Conservation (phyloP, 2,113 vertebrate genomes). For the Myotis davidii region DNA sequence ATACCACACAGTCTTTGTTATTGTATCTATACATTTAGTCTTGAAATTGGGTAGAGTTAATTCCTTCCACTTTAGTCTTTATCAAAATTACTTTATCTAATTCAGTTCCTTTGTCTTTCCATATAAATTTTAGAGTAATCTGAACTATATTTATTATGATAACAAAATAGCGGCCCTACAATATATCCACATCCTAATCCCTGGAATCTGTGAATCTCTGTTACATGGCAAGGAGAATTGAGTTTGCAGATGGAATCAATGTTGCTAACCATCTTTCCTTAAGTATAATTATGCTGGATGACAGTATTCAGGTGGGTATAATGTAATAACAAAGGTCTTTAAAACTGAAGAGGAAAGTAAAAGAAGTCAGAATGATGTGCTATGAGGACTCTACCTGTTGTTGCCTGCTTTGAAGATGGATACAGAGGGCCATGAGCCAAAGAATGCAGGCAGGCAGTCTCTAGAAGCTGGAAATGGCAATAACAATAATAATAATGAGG, state of each 20-base stretch:
- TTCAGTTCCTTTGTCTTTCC: neutral
- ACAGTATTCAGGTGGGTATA: neutral
- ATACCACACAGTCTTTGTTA: neutral
- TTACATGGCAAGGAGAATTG: neutral
- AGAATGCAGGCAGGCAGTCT: neutral
- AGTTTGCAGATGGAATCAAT: neutral
- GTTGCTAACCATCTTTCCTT: neutral
- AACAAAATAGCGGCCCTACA: neutral
- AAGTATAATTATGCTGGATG: neutral
- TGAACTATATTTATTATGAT: neutral
- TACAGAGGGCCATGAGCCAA: neutral
- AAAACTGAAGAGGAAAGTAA: neutral
- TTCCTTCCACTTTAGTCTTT: neutral
- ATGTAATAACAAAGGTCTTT: neutral
- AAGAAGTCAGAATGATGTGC: neutral
- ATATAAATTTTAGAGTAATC: neutral
- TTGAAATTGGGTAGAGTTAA: neutral
- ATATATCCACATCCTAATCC: neutral
- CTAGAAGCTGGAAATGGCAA: neutral
- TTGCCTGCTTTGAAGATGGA: neutral
- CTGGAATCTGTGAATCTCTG: neutral
- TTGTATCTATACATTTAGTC: neutral
- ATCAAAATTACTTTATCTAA: neutral
- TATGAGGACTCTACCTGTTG: neutral
- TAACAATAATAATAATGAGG: neutral